Percentiles rank a stretch among this genome's conserved stretches.
Evolutionary conservation across 1,140 invertebrate genomes (phyloP).

Genomic region (Ceratina calcarata): DNA sequence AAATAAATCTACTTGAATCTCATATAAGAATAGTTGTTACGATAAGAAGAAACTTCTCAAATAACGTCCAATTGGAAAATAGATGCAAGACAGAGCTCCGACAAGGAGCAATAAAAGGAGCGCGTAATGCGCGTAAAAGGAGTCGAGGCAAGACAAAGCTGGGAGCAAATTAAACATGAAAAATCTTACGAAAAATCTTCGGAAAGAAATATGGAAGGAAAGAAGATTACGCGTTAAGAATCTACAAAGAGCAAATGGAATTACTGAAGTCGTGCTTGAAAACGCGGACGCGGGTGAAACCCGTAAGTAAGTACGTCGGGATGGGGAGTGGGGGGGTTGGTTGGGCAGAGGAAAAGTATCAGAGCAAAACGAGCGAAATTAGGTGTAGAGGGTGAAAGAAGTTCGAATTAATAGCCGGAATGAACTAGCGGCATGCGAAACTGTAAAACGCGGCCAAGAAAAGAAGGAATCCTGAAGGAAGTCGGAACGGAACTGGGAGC

Average conservation of each 20-base stretch:
- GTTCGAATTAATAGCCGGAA: conserved; percentile 13
- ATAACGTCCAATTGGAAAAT: too few species aligned
- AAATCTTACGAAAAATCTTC: not conserved
- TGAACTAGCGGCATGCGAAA: not conserved
- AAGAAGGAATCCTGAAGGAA: not conserved
- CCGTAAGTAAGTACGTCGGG: too few species aligned
- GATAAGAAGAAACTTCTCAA: too few species aligned
- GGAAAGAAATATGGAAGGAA: not conserved
- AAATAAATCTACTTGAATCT: too few species aligned
- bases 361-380: not conserved
- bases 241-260: not conserved
- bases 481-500: conserved; percentile 9
- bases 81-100: too few species aligned
- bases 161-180: not conserved
- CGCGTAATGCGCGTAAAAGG: not conserved
- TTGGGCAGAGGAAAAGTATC: not conserved
- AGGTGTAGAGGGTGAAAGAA: not conserved
- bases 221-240: not conserved
- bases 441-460: not conserved
- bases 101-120: not conserved
- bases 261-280: not conserved
- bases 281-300: too few species aligned
- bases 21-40: too few species aligned
- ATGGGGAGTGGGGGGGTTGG: not conserved
- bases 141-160: not conserved